phyloP scores from a whole-genome alignment of 2,888 invertebrate species.

The Cheilosia soror region DNA sequence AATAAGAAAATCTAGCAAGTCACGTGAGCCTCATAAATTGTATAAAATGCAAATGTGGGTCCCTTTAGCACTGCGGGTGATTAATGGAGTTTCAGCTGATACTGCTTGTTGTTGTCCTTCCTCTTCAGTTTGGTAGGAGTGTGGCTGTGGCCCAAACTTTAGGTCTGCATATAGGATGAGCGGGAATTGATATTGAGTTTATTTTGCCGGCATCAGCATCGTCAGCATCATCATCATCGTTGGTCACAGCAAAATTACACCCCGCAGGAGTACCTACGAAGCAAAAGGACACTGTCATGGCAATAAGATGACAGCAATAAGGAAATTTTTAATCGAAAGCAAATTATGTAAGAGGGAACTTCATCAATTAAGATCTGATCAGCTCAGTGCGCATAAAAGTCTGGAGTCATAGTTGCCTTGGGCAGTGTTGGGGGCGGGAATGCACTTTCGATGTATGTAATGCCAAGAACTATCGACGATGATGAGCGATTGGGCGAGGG shows the following conservation, averaged over 20 bases:
- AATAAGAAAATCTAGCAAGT: conserved; percentile 77
- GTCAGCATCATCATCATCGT: conserved; percentile 32
- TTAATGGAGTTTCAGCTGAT: conserved; percentile 76
- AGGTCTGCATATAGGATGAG: conserved; percentile 13
- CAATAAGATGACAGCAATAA: conserved; percentile 54
- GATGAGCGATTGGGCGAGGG: neutral
- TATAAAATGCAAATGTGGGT: conserved; percentile 76
- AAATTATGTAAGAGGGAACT: conserved; percentile 41
- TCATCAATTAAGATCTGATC: conserved; percentile 38
- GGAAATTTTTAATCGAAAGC: conserved; percentile 63
- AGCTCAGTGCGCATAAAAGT: conserved; percentile 5
- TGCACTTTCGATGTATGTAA: conserved; percentile 10
- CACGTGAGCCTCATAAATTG: conserved; percentile 77
- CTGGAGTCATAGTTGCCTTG: conserved; percentile 10
- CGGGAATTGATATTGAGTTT: conserved; percentile 60
- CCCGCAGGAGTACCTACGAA: neutral
- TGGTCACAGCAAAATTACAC: conserved; percentile 22
- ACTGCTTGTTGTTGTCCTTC: conserved; percentile 24
- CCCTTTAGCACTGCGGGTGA: conserved; percentile 75
- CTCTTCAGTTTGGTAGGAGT: conserved; percentile 8
- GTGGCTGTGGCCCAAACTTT: conserved; percentile 19
- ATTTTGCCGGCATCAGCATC: conserved; percentile 50
- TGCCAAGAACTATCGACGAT: neutral
- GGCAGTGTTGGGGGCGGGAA: neutral
- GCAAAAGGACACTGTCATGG: conserved; percentile 55